These are phyloP conservation scores for Anneissia japonica DNA, from an alignment of 35 echinoderm and acorn worm species.

Conservation along the genomic window DNA sequence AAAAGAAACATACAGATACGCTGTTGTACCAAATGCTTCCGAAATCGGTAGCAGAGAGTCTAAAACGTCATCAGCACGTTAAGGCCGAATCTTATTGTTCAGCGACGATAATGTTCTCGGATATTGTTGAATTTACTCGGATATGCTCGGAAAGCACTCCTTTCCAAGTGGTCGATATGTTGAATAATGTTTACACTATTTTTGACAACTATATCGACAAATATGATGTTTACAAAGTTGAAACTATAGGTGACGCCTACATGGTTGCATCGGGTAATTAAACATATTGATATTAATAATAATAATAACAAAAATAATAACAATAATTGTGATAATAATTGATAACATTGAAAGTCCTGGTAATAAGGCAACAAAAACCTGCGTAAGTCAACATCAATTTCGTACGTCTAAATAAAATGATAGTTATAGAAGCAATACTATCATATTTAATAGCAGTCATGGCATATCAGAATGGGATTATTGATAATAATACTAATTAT, in stretches of 20 bases:
- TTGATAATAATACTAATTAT: too few species aligned
- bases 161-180: slow-evolving; percentile 64
- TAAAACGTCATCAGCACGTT: slow-evolving; percentile 60
- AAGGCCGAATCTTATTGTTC: slow-evolving; percentile 59
- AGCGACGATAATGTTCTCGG: slow-evolving; percentile 87
- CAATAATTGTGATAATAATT: too few species aligned
- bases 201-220: slow-evolving; percentile 50
- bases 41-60: slow-evolving; percentile 48
- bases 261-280: slow-evolving; percentile 56
- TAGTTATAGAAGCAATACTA: too few species aligned
- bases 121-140: slow-evolving; percentile 82
- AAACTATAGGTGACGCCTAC: slow-evolving; percentile 65
- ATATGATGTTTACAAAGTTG: slow-evolving; percentile 69
- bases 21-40: slow-evolving; percentile 91
- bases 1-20: slow-evolving; percentile 65
- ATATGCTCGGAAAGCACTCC: slow-evolving; percentile 90
- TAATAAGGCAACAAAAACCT: too few species aligned
- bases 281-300: too few species aligned
- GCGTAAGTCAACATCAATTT: too few species aligned
- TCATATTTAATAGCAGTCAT: too few species aligned
- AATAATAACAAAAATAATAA: too few species aligned
- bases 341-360: too few species aligned
- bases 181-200: slow-evolving; percentile 49
- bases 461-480: too few species aligned
- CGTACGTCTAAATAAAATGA: too few species aligned